A percentile compares a stretch with the other conserved stretches of the same genome.
Evolutionary conservation across 2,113 vertebrate genomes (phyloP).

Genomic region (Sterna hirundo): DNA sequence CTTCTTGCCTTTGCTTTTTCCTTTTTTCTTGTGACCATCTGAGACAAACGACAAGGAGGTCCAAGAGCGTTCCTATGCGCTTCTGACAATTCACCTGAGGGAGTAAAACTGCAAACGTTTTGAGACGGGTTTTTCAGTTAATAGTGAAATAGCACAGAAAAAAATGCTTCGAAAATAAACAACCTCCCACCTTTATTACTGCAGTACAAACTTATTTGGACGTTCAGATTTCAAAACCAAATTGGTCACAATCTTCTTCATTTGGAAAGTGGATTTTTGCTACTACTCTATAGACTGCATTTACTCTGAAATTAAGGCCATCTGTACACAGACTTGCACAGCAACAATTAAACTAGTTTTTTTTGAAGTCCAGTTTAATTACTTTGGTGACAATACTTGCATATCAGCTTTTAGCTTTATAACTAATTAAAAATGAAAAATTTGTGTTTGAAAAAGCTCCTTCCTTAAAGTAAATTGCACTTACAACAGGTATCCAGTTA

Average conservation of each 20-base stretch:
- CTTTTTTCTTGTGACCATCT: neutral
- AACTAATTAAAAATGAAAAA: constrained; percentile 35
- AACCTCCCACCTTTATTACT: neutral
- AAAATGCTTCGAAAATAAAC: neutral
- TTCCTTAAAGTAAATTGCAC: neutral
- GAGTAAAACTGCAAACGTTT: neutral
- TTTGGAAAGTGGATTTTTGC: neutral
- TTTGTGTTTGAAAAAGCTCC: neutral
- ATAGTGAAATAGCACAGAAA: neutral
- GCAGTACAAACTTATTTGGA: neutral
- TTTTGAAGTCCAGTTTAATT: constrained; percentile 46
- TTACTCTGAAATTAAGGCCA: neutral
- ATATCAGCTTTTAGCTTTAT: constrained; percentile 21
- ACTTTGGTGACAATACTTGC: neutral
- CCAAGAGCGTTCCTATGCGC: neutral
- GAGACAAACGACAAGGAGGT: neutral
- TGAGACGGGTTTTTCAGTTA: neutral
- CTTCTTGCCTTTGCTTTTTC: neutral
- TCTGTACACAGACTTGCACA: neutral
- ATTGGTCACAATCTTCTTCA: neutral
- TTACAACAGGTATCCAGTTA: neutral
- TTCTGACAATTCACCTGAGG: neutral
- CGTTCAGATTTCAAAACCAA: neutral
- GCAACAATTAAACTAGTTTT: constrained; percentile 22
- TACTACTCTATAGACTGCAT: neutral